These are phyloP conservation scores for Psilanteris sp. DNA, from an alignment of 1,140 invertebrate species.

Conservation along the genomic window DNA sequence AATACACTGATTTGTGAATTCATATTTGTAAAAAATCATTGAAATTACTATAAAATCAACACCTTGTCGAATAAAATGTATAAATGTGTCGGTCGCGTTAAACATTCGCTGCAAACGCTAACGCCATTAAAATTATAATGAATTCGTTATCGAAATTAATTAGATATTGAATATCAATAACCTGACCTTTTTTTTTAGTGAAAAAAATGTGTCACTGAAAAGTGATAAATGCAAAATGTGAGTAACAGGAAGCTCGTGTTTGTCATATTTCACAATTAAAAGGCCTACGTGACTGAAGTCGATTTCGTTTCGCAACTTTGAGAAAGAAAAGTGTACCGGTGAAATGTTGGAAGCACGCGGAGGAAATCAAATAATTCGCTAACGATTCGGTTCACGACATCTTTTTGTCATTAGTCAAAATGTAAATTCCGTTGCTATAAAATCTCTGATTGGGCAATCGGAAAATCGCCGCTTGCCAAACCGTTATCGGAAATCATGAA, in stretches of 20 bases:
- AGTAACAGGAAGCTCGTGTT: constrained; percentile 50
- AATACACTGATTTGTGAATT: no score
- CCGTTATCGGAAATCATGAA: constrained; percentile 34
- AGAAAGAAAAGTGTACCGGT: constrained; percentile 7
- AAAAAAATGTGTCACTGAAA: neutral
- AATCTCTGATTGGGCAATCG: constrained; percentile 8
- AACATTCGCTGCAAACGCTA: no score
- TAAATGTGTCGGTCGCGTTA: no score
- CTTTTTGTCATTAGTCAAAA: constrained; percentile 14
- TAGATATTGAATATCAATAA: no score
- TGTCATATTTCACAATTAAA: constrained; percentile 52
- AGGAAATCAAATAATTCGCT: constrained; percentile 28
- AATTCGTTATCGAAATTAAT: no score
- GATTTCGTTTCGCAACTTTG: constrained; percentile 30
- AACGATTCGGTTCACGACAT: constrained; percentile 7
- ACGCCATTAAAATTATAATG: no score
- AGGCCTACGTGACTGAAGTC: constrained; percentile 47
- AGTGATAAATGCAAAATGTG: constrained; percentile 38
- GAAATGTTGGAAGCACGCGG: constrained; percentile 8
- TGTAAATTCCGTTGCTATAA: constrained; percentile 20
- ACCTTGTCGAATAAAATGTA: no score
- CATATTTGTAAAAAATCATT: no score
- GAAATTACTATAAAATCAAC: no score
- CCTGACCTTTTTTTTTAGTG: no score
- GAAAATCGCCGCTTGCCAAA: constrained; percentile 39